phyloP scores from a whole-genome alignment of 2,797 vertebrate species.

The Gymnopithys bicolor region DNA sequence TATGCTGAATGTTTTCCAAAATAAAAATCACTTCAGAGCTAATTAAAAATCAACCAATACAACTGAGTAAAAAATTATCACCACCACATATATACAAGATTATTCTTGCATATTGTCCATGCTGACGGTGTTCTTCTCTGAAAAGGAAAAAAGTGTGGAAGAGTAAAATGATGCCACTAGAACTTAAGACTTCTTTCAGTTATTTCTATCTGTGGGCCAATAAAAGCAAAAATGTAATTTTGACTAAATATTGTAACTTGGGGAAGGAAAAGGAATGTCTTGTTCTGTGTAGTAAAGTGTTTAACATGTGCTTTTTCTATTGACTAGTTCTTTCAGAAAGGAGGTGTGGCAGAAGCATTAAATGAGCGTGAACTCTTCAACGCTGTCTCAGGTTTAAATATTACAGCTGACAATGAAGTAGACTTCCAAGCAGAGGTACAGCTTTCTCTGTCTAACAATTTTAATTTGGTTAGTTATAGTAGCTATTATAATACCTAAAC shows the following conservation, averaged over 20 bases:
- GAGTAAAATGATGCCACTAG: neutral
- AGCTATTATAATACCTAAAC: neutral
- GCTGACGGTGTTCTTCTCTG: neutral
- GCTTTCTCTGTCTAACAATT: neutral
- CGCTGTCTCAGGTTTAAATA: slow-evolving; percentile 86
- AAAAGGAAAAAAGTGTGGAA: neutral
- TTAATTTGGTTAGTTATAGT: neutral
- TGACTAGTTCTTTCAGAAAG: slow-evolving; percentile 92
- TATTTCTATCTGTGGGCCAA: neutral
- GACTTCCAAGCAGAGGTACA: slow-evolving; percentile 91
- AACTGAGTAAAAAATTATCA: neutral
- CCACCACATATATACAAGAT: neutral
- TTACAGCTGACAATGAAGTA: slow-evolving; percentile 86
- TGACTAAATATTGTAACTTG: neutral
- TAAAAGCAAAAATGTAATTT: neutral
- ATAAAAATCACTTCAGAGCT: neutral
- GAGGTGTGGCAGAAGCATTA: slow-evolving; percentile 87
- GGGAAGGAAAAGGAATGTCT: neutral
- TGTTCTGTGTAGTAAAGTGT: neutral
- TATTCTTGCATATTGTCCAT: neutral
- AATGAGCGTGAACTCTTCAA: slow-evolving; percentile 91
- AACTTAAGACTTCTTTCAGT: neutral
- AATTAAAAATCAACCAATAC: neutral
- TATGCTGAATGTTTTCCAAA: neutral
- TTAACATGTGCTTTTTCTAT: neutral